Conservation (phyloP, 2,113 vertebrate species). For the Sminthopsis crassicaudata region DNA sequence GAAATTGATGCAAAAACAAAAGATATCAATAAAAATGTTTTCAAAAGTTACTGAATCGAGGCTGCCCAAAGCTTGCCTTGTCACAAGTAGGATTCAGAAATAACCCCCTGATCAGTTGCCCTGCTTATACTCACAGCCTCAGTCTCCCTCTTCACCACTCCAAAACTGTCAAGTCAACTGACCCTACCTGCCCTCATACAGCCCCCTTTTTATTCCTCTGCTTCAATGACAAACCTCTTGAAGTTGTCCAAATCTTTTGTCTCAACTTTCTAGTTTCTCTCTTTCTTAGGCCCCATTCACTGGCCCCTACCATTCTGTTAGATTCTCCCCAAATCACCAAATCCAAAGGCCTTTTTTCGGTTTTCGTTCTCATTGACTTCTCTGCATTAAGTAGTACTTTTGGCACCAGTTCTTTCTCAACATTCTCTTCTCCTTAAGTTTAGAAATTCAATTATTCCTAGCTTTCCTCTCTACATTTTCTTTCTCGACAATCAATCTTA, state of each 20-base stretch:
- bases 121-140: background rate
- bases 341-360: background rate
- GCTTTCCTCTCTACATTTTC: background rate
- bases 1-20: background rate
- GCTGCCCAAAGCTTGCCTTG: background rate
- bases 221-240: background rate
- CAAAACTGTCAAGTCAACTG: background rate
- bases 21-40: background rate
- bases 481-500: background rate
- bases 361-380: background rate
- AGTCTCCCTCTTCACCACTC: background rate
- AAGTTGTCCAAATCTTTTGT: background rate
- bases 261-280: background rate
- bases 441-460: background rate
- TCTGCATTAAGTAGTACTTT: background rate
- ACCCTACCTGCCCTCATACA: background rate
- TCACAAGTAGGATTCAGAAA: background rate
- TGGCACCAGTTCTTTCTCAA: background rate
- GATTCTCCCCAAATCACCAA: background rate
- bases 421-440: background rate
- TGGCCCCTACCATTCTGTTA: background rate
- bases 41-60: background rate
- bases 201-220: background rate
- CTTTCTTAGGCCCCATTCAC: background rate
- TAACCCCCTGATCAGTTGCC: background rate